Base-by-base conservation (phyloP, 2,888 invertebrate species). In the Tubulanus polymorphus region DNA sequence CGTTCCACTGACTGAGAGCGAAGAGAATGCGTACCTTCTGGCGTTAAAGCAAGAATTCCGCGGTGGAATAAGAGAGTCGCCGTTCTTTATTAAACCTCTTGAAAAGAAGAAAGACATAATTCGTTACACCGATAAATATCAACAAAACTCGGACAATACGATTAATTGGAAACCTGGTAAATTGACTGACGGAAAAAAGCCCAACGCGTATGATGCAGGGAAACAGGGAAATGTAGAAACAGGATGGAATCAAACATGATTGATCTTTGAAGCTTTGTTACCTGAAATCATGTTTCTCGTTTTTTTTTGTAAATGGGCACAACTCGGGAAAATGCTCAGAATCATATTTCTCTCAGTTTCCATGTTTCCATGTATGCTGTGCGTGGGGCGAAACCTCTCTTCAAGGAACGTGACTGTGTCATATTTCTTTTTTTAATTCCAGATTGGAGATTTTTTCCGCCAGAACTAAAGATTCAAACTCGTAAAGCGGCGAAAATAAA, bases 81-180 rank as follows among this genome's bases (percentile, higher is more conserved):
- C 74, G 28, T 76, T 69, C 51, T 74, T 65, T 56, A 46, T 74
- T 1, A 63, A 63, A 23, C 61, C 65, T 3, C 56, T 65, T 27
- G 68, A 69, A 35, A 69, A 71, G 51, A 72, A 70, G 53, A 68
- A 66, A 55, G 79, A 79, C 51, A 77, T 81, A 26, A 76, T 78
- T 23, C 66, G 80, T 28, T 81, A 79, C 62, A 79, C 80, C 0
- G 81, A 81, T 63, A 76, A 76, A 50, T 81, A 81, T 59, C 76
- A 75, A 54, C 63, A 59, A 25, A 59, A 64, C 37, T 18, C 20
- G 23, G 72, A 74, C 30, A 54, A 52, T 27, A 51, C 52, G 18
- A 57, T 53, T 15, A 56, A 52, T 3, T 70, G 69, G 65, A 53
- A 59, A 35, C 72, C 73, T 67, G 72, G 73, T 74, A 46, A 25